Evolutionary conservation across 2,113 vertebrate genomes (phyloP).

Genomic region (Psophia crepitans): DNA sequence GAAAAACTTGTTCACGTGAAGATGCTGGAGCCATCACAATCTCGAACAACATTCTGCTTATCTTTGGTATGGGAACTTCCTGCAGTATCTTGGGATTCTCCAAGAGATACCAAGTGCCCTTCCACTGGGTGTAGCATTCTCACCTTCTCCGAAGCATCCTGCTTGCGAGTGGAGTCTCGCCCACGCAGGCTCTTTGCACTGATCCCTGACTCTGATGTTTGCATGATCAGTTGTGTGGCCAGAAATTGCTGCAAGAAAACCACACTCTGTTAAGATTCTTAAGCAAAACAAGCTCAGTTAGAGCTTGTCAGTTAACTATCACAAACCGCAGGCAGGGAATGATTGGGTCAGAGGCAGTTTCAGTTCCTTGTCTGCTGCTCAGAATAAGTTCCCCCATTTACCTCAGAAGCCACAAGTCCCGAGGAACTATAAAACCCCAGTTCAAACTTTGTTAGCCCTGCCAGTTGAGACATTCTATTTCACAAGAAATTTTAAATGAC

Average conservation of each 20-base stretch:
- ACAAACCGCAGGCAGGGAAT: slow-evolving; percentile 22
- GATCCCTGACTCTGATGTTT: slow-evolving; percentile 97
- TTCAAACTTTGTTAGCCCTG: neutral
- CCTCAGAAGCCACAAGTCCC: slow-evolving; percentile 24
- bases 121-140: slow-evolving; percentile 37
- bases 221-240: slow-evolving; percentile 99
- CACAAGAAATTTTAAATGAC: neutral
- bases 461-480: neutral
- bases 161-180: slow-evolving; percentile 93
- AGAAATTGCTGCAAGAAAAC: slow-evolving; percentile 89
- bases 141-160: slow-evolving; percentile 98
- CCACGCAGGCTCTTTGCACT: slow-evolving; percentile 97
- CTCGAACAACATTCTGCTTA: neutral
- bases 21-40: neutral
- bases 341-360: slow-evolving; percentile 16
- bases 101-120: slow-evolving; percentile 2
- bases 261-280: slow-evolving; percentile 33
- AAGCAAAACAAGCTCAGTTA: slow-evolving; percentile 35
- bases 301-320: neutral
- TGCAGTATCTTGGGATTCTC: neutral
- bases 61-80: neutral
- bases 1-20: neutral
- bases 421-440: neutral
- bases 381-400: slow-evolving; percentile 9
- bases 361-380: slow-evolving; percentile 32